Conservation (phyloP, 2,888 invertebrate genomes). For the Boloria selene region DNA sequence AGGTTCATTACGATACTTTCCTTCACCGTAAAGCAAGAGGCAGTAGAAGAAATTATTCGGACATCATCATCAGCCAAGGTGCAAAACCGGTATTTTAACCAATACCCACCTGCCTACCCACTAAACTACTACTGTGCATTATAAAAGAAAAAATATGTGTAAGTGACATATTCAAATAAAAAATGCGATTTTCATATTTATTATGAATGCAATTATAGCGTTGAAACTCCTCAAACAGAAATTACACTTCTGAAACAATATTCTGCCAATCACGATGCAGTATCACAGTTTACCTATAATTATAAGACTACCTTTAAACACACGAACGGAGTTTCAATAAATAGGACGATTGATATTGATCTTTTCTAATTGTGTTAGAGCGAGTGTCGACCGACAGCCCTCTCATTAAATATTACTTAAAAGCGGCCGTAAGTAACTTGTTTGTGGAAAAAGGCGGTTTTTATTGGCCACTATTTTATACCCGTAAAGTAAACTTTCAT, state of each 20-base stretch:
- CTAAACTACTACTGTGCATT: too few relatives aligned
- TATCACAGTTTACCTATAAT: slow-evolving; percentile 30
- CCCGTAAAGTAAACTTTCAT: slow-evolving; percentile 35
- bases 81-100: too few relatives aligned
- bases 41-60: too few relatives aligned
- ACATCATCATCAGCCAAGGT: too few relatives aligned
- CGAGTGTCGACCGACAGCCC: slow-evolving; percentile 58
- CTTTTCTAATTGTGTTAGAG: slow-evolving; percentile 72
- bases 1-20: too few relatives aligned
- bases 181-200: background rate
- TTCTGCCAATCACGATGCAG: slow-evolving; percentile 24
- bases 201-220: slow-evolving; percentile 16
- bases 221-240: slow-evolving; percentile 18
- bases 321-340: slow-evolving; percentile 52
- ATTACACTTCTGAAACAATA: slow-evolving; percentile 22
- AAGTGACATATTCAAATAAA: too few relatives aligned
- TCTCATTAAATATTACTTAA: slow-evolving; percentile 75
- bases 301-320: slow-evolving; percentile 25
- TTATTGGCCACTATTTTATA: slow-evolving; percentile 54
- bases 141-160: too few relatives aligned
- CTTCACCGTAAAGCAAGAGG: too few relatives aligned
- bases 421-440: slow-evolving; percentile 64
- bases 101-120: too few relatives aligned
- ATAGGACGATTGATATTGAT: slow-evolving; percentile 67
- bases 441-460: slow-evolving; percentile 44